A percentile compares a stretch with the other conserved stretches of the same genome.
Evolutionary conservation across 2,888 invertebrate species (phyloP).

Genomic region (Augiades crinisus): DNA sequence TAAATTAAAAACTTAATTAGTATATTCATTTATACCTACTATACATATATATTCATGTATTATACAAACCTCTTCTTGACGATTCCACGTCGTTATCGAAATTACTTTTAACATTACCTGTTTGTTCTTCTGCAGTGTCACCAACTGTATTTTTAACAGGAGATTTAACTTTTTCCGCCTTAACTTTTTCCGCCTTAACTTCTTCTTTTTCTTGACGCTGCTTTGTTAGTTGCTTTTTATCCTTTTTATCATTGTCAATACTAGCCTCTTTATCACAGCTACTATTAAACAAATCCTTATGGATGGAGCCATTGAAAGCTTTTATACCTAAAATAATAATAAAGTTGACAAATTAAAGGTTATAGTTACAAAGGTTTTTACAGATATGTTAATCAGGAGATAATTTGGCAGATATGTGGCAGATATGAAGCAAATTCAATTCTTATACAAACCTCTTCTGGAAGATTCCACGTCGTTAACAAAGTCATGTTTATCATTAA

Average conservation of each 20-base stretch:
- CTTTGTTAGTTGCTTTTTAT: slow-evolving; percentile 24
- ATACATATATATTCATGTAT: too few relatives aligned
- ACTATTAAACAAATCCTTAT: slow-evolving; percentile 48
- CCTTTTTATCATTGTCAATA: slow-evolving; percentile 29
- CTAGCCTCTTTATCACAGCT: slow-evolving; percentile 17
- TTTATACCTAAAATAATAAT: slow-evolving; percentile 63
- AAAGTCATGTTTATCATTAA: neutral
- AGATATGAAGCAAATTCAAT: too few relatives aligned
- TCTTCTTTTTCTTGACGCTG: slow-evolving; percentile 35
- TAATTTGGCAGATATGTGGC: too few relatives aligned
- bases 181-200: too few relatives aligned
- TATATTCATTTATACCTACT: too few relatives aligned
- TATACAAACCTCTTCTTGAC: slow-evolving; percentile 16
- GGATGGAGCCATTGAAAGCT: slow-evolving; percentile 54
- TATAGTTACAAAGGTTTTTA: neutral
- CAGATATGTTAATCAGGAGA: too few relatives aligned
- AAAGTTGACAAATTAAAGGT: slow-evolving; percentile 28
- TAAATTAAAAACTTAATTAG: too few relatives aligned
- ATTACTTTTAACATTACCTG: neutral
- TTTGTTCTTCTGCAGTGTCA: neutral
- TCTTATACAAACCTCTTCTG: slow-evolving; percentile 16
- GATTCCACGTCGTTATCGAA: neutral
- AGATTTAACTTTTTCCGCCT: slow-evolving; percentile 10
- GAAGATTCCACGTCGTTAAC: neutral
- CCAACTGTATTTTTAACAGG: neutral